These are phyloP conservation scores for Mycetomoellerius zeteki DNA, from an alignment of 1,140 invertebrate species.

Conservation along the genomic window DNA sequence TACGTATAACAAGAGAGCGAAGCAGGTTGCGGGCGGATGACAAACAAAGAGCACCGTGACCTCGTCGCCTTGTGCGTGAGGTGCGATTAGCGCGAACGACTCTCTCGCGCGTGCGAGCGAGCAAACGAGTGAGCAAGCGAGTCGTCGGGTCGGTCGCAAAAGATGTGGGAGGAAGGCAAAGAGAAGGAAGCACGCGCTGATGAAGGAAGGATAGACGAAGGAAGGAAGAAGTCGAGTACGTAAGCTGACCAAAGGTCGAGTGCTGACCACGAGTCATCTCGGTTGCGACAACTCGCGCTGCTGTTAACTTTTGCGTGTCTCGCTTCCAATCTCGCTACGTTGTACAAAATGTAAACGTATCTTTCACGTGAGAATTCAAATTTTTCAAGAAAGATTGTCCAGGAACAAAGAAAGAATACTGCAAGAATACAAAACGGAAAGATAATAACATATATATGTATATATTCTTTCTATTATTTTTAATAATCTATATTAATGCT, in stretches of 20 bases:
- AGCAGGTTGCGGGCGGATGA: conserved; percentile 68
- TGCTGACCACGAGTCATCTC: conserved; percentile 70
- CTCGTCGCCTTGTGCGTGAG: conserved; percentile 69
- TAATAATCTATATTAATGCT: background rate
- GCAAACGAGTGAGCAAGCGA: conserved; percentile 16
- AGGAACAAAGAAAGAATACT: background rate
- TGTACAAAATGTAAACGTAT: background rate
- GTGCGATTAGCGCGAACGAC: conserved; percentile 72
- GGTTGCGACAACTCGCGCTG: conserved; percentile 61
- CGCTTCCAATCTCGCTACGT: background rate
- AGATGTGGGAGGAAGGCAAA: conserved; percentile 42
- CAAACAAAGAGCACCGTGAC: conserved; percentile 73
- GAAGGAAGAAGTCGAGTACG: conserved; percentile 75
- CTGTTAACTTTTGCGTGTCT: conserved; percentile 38
- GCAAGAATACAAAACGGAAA: background rate
- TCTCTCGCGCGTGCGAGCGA: conserved; percentile 55
- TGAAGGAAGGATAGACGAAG: conserved; percentile 48
- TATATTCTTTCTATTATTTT: background rate
- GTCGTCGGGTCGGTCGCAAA: conserved; percentile 37
- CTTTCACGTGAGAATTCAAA: background rate
- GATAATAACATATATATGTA: too few species aligned
- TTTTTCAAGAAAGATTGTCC: background rate
- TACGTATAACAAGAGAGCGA: conserved; percentile 56
- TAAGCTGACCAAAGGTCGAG: conserved; percentile 75
- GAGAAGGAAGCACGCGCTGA: conserved; percentile 45